Evolutionary conservation across 2,797 vertebrate genomes (phyloP).

Genomic region (Octomys mimax): DNA sequence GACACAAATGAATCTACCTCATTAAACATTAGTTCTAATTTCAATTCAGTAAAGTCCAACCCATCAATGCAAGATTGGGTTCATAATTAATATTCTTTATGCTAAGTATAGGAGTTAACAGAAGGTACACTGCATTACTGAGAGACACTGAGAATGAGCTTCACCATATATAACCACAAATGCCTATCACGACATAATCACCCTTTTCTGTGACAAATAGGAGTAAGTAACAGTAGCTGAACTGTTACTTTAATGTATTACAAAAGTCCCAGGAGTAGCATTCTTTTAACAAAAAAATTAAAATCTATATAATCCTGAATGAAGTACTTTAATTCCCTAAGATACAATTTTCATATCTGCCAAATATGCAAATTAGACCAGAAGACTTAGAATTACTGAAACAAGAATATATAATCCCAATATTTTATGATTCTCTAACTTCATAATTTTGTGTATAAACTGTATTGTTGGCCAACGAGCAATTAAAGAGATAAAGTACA

Average conservation of each 20-base stretch:
- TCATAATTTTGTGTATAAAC: not conserved
- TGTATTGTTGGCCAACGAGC: not conserved
- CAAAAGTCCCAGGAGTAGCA: conserved; percentile 3
- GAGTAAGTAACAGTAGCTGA: not conserved
- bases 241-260: not conserved
- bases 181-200: not conserved
- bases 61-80: not conserved
- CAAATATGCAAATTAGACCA: not conserved
- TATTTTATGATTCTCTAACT: conserved; percentile 51
- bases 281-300: not conserved
- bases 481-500: conserved; percentile 6
- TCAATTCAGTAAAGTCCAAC: conserved; percentile 32
- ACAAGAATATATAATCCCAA: not conserved
- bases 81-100: conserved; percentile 15
- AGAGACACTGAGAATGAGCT: not conserved
- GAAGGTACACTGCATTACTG: not conserved
- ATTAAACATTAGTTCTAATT: conserved; percentile 39
- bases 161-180: not conserved
- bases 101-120: conserved; percentile 26
- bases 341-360: not conserved
- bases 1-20: conserved; percentile 29
- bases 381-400: conserved; percentile 30
- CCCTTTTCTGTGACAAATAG: conserved; percentile 8
- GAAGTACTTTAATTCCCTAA: conserved; percentile 27
- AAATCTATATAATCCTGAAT: not conserved